A percentile compares a stretch with the other conserved stretches of the same genome.
These are phyloP conservation scores for Eulemur albifrons DNA, from an alignment of 2,797 vertebrate species.

Conservation along the genomic window DNA sequence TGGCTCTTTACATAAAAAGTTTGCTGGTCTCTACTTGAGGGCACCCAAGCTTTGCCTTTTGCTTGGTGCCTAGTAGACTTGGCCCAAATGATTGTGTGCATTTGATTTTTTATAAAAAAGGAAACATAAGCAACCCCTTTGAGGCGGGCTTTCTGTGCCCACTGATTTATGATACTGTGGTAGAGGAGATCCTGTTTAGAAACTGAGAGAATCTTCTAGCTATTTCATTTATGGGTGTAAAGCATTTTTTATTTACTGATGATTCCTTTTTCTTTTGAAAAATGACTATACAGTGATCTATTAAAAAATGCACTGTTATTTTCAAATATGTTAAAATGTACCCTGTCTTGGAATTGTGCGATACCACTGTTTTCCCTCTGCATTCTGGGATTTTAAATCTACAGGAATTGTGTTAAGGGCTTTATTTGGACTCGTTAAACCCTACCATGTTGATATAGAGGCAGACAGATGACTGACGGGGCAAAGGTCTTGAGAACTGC, in stretches of 20 bases:
- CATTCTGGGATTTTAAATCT: background rate
- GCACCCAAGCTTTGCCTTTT: background rate
- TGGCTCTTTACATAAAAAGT: background rate
- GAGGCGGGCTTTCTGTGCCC: background rate
- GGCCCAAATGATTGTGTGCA: background rate
- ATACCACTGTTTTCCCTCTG: background rate
- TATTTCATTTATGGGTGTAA: background rate
- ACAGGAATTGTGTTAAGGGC: background rate
- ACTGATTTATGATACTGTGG: background rate
- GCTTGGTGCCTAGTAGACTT: background rate
- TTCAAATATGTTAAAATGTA: background rate
- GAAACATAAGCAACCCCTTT: background rate
- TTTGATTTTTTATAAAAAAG: constrained; percentile 36
- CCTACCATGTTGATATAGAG: background rate
- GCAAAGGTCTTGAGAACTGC: background rate
- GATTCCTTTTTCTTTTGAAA: constrained; percentile 20
- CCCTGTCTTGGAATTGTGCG: background rate
- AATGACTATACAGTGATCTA: background rate
- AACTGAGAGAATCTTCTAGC: background rate
- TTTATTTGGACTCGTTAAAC: background rate
- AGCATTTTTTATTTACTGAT: background rate
- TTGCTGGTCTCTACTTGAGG: background rate
- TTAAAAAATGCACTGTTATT: background rate
- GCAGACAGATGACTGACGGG: background rate
- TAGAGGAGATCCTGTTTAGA: constrained; percentile 2